These are phyloP conservation scores for Irena cyanogastra DNA, from an alignment of 2,113 vertebrate species.

Conservation along the genomic window DNA sequence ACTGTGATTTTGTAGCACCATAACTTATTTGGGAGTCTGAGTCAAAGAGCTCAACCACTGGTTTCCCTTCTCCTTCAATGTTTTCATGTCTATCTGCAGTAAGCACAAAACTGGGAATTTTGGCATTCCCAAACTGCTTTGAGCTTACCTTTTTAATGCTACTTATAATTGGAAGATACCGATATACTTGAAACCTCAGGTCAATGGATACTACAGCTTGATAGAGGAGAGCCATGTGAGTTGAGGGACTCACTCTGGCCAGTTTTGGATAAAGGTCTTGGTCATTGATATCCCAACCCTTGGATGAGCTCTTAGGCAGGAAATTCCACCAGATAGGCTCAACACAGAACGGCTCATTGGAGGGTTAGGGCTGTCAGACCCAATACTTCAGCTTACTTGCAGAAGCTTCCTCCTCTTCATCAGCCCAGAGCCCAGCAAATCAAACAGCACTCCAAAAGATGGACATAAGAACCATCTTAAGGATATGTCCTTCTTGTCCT, in stretches of 20 bases:
- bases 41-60: not conserved
- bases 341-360: not conserved
- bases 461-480: not conserved
- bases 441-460: not conserved
- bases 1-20: not conserved
- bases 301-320: no score
- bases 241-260: not conserved
- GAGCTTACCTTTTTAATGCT: not conserved
- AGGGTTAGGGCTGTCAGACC: not conserved
- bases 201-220: not conserved
- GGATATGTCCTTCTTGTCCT: not conserved
- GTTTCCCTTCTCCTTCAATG: not conserved
- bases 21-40: not conserved
- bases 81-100: not conserved
- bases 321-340: not conserved
- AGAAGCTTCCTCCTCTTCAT: not conserved
- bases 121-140: not conserved
- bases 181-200: not conserved
- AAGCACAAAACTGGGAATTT: not conserved
- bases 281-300: no score
- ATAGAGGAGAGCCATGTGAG: not conserved
- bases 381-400: not conserved
- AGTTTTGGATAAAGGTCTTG: not conserved
- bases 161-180: not conserved
- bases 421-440: not conserved